phyloP scores from a whole-genome alignment of 2,113 vertebrate species.

The Orthonyx spaldingii region DNA sequence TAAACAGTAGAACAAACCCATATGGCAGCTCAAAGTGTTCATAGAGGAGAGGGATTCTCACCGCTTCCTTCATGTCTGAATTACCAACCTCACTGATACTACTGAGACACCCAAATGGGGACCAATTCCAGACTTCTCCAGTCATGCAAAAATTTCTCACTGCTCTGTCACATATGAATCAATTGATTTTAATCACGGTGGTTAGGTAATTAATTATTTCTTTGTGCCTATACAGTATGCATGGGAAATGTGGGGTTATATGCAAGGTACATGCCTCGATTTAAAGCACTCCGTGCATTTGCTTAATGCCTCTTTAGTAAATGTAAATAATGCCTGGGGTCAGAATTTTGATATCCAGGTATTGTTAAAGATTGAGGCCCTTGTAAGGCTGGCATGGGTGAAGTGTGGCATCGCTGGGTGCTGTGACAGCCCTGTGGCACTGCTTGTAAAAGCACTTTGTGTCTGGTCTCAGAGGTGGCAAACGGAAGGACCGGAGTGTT shows the following conservation, averaged over 20 bases:
- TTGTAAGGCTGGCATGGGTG: not conserved
- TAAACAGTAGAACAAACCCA: slow-evolving; percentile 67
- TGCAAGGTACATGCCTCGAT: not conserved
- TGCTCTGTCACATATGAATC: not conserved
- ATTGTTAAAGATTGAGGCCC: not conserved
- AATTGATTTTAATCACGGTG: not conserved
- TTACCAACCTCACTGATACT: not conserved
- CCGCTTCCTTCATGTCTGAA: slow-evolving; percentile 36
- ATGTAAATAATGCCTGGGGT: not conserved
- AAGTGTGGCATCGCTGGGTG: not conserved
- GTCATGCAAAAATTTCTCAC: not conserved
- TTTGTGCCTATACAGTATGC: not conserved
- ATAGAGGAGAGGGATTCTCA: not conserved
- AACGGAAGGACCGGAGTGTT: not conserved
- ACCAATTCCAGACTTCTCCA: slow-evolving; percentile 6
- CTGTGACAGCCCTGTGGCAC: not conserved
- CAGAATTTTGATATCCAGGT: not conserved
- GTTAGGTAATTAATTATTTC: slow-evolving; percentile 51
- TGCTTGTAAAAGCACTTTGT: not conserved
- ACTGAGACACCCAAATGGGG: not conserved
- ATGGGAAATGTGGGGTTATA: not conserved
- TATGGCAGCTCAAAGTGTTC: slow-evolving; percentile 45
- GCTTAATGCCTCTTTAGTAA: not conserved
- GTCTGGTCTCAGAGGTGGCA: not conserved
- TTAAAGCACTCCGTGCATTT: not conserved